These are phyloP conservation scores for Brachionus asplanchnoidis DNA, from an alignment of 1,140 invertebrate species.

Conservation along the genomic window DNA sequence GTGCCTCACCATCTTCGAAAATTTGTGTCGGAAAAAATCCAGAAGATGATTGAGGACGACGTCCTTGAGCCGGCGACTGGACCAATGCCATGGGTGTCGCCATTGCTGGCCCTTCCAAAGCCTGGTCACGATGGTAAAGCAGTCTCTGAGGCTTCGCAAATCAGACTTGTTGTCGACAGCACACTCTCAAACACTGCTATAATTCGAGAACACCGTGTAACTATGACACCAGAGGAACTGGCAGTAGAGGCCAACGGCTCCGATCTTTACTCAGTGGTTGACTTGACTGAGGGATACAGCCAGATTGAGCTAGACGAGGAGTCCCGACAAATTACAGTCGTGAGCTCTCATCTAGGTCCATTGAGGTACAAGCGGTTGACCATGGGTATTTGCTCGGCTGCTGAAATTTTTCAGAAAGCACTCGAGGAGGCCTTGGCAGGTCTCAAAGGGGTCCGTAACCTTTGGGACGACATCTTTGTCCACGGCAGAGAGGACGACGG, in stretches of 20 bases:
- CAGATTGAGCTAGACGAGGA: constrained; percentile 43
- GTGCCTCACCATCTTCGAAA: neutral
- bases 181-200: constrained; percentile 36
- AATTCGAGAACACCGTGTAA: constrained; percentile 9
- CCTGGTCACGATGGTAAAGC: neutral
- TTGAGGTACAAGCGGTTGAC: constrained; percentile 45
- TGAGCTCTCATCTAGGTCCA: constrained; percentile 45
- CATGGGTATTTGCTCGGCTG: constrained; percentile 45
- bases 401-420: constrained; percentile 45
- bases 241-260: constrained; percentile 44
- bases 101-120: constrained; percentile 36
- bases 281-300: constrained; percentile 57
- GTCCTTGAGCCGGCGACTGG: constrained; percentile 19
- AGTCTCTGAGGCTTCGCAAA: neutral
- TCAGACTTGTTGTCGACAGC: constrained; percentile 31
- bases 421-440: constrained; percentile 43
- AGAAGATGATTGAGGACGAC: neutral
- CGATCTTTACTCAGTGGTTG: constrained; percentile 57
- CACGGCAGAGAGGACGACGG: constrained; percentile 43
- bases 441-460: constrained; percentile 40
- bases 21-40: neutral
- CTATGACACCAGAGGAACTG: constrained; percentile 42
- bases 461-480: constrained; percentile 47
- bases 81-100: constrained; percentile 36
- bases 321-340: constrained; percentile 43